phyloP scores from a whole-genome alignment of 2,797 vertebrate species.

The Coluber constrictor region DNA sequence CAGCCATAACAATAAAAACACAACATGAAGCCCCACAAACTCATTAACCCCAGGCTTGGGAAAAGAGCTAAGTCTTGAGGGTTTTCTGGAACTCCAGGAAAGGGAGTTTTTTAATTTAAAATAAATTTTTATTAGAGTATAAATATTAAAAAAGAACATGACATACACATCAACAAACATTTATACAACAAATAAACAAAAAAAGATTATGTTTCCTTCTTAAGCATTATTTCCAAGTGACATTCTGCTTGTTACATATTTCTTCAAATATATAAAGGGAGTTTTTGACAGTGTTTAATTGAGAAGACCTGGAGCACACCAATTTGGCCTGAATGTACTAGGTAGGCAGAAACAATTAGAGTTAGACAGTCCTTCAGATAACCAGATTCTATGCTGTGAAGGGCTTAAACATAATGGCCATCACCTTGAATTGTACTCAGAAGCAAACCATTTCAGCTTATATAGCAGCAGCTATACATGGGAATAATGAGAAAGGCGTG shows the following conservation, averaged over 20 bases:
- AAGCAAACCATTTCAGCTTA: not conserved
- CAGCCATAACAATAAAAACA: not conserved
- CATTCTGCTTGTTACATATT: no score
- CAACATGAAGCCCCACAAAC: not conserved
- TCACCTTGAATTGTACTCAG: not conserved
- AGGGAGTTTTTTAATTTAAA: not conserved
- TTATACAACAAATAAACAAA: no score
- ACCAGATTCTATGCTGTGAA: not conserved
- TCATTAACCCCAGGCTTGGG: not conserved
- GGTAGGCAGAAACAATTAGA: not conserved
- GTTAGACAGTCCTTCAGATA: not conserved
- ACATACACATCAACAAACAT: no score
- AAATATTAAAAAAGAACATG: no score
- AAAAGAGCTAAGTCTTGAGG: not conserved
- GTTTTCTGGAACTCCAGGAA: not conserved
- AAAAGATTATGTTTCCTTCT: no score
- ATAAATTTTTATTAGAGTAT: no score
- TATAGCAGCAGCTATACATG: not conserved
- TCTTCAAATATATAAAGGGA: not conserved
- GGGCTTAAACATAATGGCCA: not conserved
- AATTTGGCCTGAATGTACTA: not conserved
- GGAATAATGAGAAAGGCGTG: not conserved
- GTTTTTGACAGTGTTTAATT: not conserved
- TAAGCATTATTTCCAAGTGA: no score
- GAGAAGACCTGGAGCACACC: not conserved